Evolutionary conservation across 2,113 vertebrate genomes (phyloP).

Genomic region (Arvicanthis niloticus): DNA sequence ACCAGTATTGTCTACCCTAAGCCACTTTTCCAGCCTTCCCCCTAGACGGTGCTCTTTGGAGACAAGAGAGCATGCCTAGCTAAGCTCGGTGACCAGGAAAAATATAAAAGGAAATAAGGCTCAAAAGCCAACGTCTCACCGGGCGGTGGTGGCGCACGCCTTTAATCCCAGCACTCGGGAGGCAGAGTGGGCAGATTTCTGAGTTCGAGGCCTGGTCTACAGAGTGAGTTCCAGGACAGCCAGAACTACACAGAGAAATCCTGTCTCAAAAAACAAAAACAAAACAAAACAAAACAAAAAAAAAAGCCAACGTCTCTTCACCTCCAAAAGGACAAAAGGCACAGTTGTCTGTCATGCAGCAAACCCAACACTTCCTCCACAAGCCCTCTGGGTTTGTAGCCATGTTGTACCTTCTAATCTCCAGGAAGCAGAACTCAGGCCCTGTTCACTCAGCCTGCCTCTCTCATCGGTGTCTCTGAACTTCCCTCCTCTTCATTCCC

Average conservation of each 20-base stretch:
- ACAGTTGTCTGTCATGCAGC: background rate
- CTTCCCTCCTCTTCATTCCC: background rate
- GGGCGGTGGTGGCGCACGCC: no score
- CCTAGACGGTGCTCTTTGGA: background rate
- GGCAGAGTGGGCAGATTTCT: no score
- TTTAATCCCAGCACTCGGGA: no score
- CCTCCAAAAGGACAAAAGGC: background rate
- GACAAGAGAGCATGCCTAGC: background rate
- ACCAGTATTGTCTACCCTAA: background rate
- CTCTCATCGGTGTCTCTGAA: background rate
- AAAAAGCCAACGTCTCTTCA: slow-evolving; percentile 5
- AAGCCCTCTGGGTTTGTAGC: background rate
- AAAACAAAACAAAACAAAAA: no score
- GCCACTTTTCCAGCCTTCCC: background rate
- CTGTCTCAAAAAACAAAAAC: no score
- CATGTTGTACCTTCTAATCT: background rate
- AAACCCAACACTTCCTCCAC: background rate
- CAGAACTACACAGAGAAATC: no score
- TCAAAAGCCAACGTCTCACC: slow-evolving; percentile 27
- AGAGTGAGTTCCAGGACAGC: no score
- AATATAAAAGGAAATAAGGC: slow-evolving; percentile 27
- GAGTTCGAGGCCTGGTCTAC: no score
- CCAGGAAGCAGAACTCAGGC: background rate
- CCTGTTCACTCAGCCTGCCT: background rate
- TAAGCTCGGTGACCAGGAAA: slow-evolving; percentile 15